Conservation (phyloP, 2,888 invertebrate species). For the Harpalus rubripes region DNA sequence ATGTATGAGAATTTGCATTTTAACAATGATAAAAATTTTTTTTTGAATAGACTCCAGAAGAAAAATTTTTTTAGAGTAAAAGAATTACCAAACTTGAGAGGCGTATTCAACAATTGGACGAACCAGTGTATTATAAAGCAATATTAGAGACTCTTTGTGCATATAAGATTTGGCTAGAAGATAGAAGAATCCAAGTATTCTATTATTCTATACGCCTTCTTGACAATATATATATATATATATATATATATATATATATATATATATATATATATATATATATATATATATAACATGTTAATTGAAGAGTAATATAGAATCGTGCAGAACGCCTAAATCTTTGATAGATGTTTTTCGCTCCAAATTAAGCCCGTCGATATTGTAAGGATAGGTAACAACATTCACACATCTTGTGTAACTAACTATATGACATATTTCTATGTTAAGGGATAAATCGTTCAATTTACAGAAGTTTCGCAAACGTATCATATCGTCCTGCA, state of each 20-base stretch:
- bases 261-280: no score
- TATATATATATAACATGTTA: neutral
- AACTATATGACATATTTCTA: constrained; percentile 1
- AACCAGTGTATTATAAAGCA: constrained; percentile 2
- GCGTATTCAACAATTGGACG: no score
- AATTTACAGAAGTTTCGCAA: neutral
- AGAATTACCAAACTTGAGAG: neutral
- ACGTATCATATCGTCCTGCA: neutral
- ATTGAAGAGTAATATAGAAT: constrained; percentile 1
- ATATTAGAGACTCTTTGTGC: neutral
- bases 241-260: no score
- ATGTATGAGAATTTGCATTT: no score
- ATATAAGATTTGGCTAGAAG: neutral
- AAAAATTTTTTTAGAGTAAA: neutral
- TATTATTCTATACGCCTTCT: neutral
- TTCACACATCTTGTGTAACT: neutral
- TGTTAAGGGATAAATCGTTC: neutral
- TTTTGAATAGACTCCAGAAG: neutral
- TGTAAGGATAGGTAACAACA: constrained; percentile 9
- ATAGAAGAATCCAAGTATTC: neutral
- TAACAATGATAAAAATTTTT: neutral
- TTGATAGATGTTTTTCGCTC: neutral
- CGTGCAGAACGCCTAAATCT: neutral
- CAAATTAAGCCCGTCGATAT: neutral
- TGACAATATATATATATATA: no score